These are phyloP conservation scores for Haliaeetus leucogaster DNA, from an alignment of 2,113 vertebrate species.

Conservation along the genomic window DNA sequence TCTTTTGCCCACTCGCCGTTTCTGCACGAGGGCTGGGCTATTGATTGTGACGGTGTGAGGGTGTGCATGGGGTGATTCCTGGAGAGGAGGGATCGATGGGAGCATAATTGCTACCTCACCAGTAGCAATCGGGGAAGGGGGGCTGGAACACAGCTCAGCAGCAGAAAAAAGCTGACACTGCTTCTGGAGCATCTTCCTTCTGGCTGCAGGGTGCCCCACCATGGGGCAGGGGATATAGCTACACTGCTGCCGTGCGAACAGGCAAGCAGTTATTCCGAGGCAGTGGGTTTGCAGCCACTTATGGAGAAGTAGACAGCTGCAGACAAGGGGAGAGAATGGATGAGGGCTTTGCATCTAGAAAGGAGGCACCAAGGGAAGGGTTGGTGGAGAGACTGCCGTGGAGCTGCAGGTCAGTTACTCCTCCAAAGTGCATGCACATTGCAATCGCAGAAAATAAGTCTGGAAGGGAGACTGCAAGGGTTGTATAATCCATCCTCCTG, in stretches of 20 bases:
- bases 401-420: neutral
- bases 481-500: neutral
- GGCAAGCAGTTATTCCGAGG: neutral
- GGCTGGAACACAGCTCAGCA: neutral
- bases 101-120: neutral
- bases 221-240: neutral
- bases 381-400: neutral
- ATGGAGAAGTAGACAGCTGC: neutral
- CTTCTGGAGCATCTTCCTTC: neutral
- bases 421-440: neutral
- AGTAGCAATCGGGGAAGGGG: neutral
- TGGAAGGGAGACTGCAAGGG: neutral
- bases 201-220: neutral
- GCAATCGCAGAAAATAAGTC: neutral
- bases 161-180: neutral
- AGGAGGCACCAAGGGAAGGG: neutral
- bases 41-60: constrained; percentile 33
- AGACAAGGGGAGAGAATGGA: neutral
- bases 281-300: neutral
- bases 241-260: neutral
- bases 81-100: constrained; percentile 10
- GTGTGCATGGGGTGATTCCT: neutral
- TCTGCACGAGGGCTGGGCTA: neutral
- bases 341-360: neutral
- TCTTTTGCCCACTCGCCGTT: neutral